These are phyloP conservation scores for Rhipidura dahli DNA, from an alignment of 2,113 vertebrate species.

Conservation along the genomic window DNA sequence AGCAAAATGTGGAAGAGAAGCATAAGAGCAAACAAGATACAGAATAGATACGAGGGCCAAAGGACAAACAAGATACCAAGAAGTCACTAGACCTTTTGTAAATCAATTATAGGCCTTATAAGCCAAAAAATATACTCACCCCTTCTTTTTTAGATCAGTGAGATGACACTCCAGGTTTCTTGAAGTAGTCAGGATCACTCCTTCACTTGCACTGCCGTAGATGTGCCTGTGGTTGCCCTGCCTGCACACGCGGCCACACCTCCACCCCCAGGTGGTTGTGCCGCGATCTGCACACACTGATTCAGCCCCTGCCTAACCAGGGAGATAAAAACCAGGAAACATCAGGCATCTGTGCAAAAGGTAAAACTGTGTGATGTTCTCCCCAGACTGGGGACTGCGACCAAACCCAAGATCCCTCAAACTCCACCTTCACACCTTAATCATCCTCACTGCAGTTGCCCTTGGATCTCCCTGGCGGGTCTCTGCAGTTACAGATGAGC, in stretches of 20 bases:
- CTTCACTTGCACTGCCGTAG: not conserved
- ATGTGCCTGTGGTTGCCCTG: not conserved
- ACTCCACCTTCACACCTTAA: not conserved
- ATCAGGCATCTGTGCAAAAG: not conserved
- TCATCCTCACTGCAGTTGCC: not conserved
- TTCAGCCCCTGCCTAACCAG: not conserved
- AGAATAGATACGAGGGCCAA: not conserved
- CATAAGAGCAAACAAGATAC: not conserved
- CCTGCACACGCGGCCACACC: not conserved
- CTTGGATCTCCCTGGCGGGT: not conserved
- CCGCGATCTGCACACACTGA: fast-evolving
- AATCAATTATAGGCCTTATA: not conserved
- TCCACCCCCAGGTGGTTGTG: not conserved
- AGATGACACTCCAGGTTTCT: not conserved
- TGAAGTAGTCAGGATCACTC: not conserved
- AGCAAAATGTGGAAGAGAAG: not conserved
- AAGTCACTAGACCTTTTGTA: not conserved
- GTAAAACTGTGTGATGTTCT: not conserved
- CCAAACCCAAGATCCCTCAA: not conserved
- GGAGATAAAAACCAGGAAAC: not conserved
- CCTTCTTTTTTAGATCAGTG: not conserved
- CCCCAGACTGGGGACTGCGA: not conserved
- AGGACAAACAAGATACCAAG: not conserved
- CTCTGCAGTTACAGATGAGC: not conserved
- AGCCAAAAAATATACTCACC: not conserved